Evolutionary conservation across 2,888 invertebrate species (phyloP).

Genomic region (Idaea biselata): DNA sequence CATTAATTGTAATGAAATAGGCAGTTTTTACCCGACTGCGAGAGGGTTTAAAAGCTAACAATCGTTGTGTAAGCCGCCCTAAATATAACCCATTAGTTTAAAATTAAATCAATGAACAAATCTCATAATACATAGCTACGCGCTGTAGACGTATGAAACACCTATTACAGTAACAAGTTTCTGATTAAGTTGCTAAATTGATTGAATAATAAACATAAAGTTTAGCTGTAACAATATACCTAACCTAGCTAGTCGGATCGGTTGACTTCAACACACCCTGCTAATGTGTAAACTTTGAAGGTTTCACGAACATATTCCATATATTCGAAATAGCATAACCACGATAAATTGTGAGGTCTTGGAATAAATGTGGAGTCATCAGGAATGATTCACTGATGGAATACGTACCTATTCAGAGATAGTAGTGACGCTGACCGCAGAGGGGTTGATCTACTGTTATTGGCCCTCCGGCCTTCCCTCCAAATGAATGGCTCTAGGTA

Average conservation of each 20-base stretch:
- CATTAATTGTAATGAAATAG: constrained; percentile 17
- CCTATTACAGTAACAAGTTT: not conserved
- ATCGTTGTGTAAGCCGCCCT: not conserved
- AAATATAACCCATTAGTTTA: too few relatives aligned
- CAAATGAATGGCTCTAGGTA: constrained; percentile 42
- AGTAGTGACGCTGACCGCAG: constrained; percentile 38
- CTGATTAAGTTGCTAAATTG: not conserved
- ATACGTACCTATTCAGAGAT: constrained; percentile 14
- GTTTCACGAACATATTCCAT: constrained; percentile 13
- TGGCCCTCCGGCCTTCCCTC: constrained; percentile 39
- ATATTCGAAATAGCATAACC: constrained; percentile 26
- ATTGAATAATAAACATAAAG: constrained; percentile 1
- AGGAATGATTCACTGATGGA: constrained; percentile 42
- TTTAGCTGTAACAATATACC: not conserved
- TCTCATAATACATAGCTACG: not conserved
- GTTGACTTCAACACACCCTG: not conserved
- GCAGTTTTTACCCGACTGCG: not conserved
- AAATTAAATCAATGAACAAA: not conserved
- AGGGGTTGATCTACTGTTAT: constrained; percentile 48
- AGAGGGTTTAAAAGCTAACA: not conserved
- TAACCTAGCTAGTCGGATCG: not conserved
- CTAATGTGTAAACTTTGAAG: constrained; percentile 4
- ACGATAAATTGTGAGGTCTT: constrained; percentile 30
- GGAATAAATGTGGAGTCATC: constrained; percentile 43
- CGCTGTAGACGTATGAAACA: not conserved